Conservation (phyloP, 2,113 vertebrate genomes). For the Bubalus kerabau region DNA sequence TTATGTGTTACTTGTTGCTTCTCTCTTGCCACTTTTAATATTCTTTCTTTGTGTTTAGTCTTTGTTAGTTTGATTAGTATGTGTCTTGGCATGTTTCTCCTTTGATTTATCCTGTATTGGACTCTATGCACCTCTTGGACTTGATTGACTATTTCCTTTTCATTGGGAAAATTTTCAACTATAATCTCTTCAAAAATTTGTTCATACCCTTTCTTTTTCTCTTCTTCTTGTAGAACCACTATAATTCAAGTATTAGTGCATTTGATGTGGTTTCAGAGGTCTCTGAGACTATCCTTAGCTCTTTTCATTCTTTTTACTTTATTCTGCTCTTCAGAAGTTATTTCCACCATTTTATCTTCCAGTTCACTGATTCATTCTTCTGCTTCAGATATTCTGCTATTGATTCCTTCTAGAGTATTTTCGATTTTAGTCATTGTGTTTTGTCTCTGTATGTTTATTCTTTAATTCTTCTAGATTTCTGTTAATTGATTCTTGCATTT, state of each 20-base stretch:
- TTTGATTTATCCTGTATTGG: no score
- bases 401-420: neutral
- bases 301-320: neutral
- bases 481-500: neutral
- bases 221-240: neutral
- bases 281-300: neutral
- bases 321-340: neutral
- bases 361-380: neutral
- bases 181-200: neutral
- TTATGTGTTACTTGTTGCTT: no score
- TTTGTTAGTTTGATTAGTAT: no score
- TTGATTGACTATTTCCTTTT: no score
- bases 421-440: fast-evolving
- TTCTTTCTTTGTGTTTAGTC: no score
- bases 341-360: neutral
- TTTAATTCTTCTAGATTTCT: neutral
- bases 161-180: no score
- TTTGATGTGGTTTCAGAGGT: neutral
- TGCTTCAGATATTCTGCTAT: neutral
- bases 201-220: neutral
- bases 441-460: neutral
- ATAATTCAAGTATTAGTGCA: neutral
- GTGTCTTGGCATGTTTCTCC: no score
- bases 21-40: no score
- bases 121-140: no score